A percentile compares a stretch with the other conserved stretches of the same genome.
Conservation (phyloP, 2,888 invertebrate genomes). For the Sminthurides aquaticus region DNA sequence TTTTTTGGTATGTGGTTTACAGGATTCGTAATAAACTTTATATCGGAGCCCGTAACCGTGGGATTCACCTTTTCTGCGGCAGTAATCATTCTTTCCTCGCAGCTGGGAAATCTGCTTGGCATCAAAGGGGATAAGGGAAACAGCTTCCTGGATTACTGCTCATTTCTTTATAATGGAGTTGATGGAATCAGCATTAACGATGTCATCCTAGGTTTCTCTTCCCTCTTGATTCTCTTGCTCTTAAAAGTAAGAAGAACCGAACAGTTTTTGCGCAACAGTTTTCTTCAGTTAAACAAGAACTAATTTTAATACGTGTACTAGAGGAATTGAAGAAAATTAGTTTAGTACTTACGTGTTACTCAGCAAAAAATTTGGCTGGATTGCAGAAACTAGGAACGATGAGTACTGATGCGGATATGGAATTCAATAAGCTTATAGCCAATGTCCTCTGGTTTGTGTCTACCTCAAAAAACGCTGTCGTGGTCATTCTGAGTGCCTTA, state of each 20-base stretch:
- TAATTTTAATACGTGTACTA: not conserved
- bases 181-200: conserved; percentile 24
- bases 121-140: conserved; percentile 27
- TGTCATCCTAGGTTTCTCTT: conserved; percentile 49
- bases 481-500: conserved; percentile 59
- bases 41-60: conserved; percentile 73
- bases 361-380: not conserved
- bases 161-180: conserved; percentile 26
- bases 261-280: no score
- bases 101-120: conserved; percentile 66
- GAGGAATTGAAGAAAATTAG: not conserved
- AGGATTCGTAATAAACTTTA: conserved; percentile 76
- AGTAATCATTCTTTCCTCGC: conserved; percentile 70
- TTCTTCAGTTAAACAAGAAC: not conserved
- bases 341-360: no score
- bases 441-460: conserved; percentile 68
- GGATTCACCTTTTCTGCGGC: conserved; percentile 82
- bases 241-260: conserved; percentile 23
- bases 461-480: conserved; percentile 69
- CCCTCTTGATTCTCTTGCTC: conserved; percentile 64
- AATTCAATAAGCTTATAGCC: conserved; percentile 41
- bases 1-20: conserved; percentile 23
- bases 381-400: conserved; percentile 3
- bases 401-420: not conserved
- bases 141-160: conserved; percentile 35